Evolutionary conservation across 30 jellyfish, hydroid and myxozoan species (phyloP).

Genomic region (Hydractinia symbiolongicarpus): DNA sequence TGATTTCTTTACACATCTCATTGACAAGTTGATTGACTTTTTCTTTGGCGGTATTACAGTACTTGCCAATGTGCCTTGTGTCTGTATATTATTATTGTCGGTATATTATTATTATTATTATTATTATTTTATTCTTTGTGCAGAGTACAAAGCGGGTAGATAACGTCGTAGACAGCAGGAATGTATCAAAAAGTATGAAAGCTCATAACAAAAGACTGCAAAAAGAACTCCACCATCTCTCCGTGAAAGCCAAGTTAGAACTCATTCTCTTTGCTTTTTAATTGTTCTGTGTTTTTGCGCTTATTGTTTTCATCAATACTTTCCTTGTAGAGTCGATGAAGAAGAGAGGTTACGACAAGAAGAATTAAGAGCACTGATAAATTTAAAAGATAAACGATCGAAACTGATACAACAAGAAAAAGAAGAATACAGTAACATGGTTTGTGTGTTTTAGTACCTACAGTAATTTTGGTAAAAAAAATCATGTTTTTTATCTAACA

Average conservation of each 20-base stretch:
- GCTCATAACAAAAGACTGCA: constrained; percentile 53
- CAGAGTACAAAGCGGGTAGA: constrained; percentile 49
- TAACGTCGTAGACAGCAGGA: constrained; percentile 32
- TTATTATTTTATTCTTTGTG: background rate
- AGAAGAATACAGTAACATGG: constrained; percentile 42
- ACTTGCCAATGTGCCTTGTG: too few relatives aligned
- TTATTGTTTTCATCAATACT: background rate
- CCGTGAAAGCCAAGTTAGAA: constrained; percentile 40
- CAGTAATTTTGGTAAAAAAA: too few relatives aligned
- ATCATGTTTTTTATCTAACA: too few relatives aligned
- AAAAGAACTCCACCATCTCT: constrained; percentile 46
- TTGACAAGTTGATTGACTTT: too few relatives aligned
- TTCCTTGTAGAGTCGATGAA: constrained; percentile 7
- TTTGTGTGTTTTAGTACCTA: background rate
- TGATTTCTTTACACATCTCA: too few relatives aligned
- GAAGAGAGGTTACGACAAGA: constrained; percentile 41
- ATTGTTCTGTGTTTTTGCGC: background rate
- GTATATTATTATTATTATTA: background rate
- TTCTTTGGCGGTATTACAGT: too few relatives aligned
- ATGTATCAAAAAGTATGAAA: constrained; percentile 32
- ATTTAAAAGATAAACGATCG: constrained; percentile 42
- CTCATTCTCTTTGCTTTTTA: background rate
- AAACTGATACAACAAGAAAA: constrained; percentile 44
- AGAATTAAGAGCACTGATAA: constrained; percentile 28
- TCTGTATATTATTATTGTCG: too few relatives aligned